phyloP scores from a whole-genome alignment of 2,797 vertebrate genomes.

The Ctenopoma multispine region DNA sequence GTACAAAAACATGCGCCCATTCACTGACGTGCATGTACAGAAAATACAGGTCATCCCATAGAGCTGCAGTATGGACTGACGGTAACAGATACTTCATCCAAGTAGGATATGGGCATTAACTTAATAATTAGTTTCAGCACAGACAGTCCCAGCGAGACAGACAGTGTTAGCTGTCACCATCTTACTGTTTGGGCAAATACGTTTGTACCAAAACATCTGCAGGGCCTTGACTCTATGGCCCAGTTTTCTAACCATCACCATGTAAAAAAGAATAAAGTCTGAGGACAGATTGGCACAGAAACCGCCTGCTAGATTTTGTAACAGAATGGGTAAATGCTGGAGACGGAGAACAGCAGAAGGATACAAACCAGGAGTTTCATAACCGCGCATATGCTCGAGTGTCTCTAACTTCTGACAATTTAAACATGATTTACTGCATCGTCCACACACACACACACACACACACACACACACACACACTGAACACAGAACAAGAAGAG shows the following conservation, averaged over 20 bases:
- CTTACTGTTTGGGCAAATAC: background rate
- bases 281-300: background rate
- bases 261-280: background rate
- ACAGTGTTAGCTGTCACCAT: background rate
- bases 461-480: too few relatives aligned
- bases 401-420: constrained; percentile 22
- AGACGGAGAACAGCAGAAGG: constrained; percentile 29
- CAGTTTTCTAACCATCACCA: constrained; percentile 2
- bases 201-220: background rate
- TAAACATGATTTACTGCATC: constrained; percentile 14
- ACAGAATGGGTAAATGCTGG: constrained; percentile 16
- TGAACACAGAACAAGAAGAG: constrained; percentile 3
- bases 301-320: background rate
- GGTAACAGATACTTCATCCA: too few relatives aligned
- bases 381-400: background rate
- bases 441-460: constrained; percentile 46
- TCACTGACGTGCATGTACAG: too few relatives aligned
- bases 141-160: too few relatives aligned
- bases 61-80: too few relatives aligned
- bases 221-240: background rate
- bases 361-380: constrained; percentile 21
- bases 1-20: too few relatives aligned
- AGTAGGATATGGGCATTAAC: too few relatives aligned
- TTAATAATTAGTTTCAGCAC: too few relatives aligned
- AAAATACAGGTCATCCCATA: too few relatives aligned